Base-by-base conservation (phyloP, 2,113 vertebrate genomes). In the Potamarius usumacintae region DNA sequence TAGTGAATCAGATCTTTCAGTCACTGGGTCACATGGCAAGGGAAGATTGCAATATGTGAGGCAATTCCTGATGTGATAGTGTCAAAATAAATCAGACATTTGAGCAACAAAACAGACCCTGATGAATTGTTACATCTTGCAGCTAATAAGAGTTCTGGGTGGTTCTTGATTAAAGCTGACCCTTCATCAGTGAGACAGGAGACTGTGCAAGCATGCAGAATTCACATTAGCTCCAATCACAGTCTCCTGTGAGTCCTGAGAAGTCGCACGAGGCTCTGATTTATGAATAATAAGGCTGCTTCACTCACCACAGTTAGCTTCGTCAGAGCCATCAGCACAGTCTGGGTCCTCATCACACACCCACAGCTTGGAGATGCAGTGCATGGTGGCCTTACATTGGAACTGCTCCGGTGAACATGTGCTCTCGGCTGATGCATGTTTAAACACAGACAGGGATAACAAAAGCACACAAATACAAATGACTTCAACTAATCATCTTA, bases 291-390 rank as follows among this genome's bases (percentile, higher is more conserved):
- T 88, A 89, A 58, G n/a, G 42, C 34, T 1, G 30, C 82, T 72
- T 86, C 42, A 95, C 98, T 98, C 94, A 99, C 98, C 98, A 76
- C 98, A 99, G 91, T 97, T 98, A 42, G 97, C 96, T 93, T 99
- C 98, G 50, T 99, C 98, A 0, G 98, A 99, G 27, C 98, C 98
- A 48, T 99, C 98, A 5, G 98, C 97, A 69, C 98, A 99, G 90
- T 99, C 98, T 0, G 98, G 97, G 88, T 99, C 98, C 91, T 99
- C 97, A 10, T 99, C 98, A 90, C 98, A 99, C 12, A 99, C 98
- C 98, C 98, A 99, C 78, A 99, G 94, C 90, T 98, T 99, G 91
- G 98, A 99, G 93, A 99, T 99, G 92, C 98, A 99, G 88, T 99
- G 98, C 89, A 99, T 99, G 50, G 98, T 98, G 30, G 97, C 97